Conservation (phyloP, 2,113 vertebrate species). For the Propithecus coquereli region DNA sequence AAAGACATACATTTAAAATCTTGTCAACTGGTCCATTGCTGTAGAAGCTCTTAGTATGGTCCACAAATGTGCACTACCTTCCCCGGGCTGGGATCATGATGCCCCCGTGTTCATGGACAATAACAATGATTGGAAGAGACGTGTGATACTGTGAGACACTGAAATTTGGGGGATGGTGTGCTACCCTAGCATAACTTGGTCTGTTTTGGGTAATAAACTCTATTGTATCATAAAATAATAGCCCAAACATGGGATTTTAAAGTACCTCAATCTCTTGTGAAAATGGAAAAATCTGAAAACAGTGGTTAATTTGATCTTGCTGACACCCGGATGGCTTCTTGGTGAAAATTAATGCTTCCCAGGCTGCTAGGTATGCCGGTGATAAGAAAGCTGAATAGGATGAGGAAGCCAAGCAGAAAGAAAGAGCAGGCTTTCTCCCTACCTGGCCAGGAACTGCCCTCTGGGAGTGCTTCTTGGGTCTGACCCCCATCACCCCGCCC, state of each 20-base stretch:
- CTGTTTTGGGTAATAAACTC: not conserved
- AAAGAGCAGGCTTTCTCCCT: not conserved
- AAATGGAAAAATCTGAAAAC: not conserved
- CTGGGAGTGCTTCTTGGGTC: not conserved
- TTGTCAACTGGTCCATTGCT: not conserved
- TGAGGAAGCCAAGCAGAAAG: not conserved
- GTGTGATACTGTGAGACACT: not conserved
- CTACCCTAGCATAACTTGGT: not conserved
- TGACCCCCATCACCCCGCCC: not conserved
- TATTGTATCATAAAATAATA: not conserved
- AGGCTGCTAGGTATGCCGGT: not conserved
- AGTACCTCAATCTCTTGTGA: not conserved
- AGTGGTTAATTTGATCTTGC: not conserved
- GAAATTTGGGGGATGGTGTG: not conserved
- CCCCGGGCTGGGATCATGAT: not conserved
- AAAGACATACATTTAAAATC: not conserved
- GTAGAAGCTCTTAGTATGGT: not conserved
- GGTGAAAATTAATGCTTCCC: not conserved
- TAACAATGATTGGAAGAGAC: not conserved
- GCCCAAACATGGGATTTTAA: not conserved
- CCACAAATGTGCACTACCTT: not conserved
- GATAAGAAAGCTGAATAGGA: not conserved
- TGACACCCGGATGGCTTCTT: not conserved
- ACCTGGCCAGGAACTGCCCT: not conserved
- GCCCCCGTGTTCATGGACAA: not conserved